A percentile compares a stretch with the other conserved stretches of the same genome.
These are phyloP conservation scores for Spilarctia lutea DNA, from an alignment of 2,888 invertebrate species.

Conservation along the genomic window DNA sequence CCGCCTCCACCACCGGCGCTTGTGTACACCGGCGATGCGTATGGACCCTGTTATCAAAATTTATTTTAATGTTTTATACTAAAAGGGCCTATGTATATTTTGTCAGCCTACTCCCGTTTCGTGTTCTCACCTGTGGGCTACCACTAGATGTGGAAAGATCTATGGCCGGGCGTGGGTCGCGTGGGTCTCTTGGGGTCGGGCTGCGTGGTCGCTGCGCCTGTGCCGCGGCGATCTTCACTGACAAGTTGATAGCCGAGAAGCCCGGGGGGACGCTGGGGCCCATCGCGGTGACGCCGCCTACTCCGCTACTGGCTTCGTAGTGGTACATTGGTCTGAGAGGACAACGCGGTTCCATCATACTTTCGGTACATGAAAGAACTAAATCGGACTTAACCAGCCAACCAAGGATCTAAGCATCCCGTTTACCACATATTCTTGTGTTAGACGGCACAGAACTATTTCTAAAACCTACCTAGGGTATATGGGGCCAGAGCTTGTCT, in stretches of 20 bases:
- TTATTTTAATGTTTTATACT: conserved; percentile 50
- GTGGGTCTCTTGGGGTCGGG: conserved; percentile 92
- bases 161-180: conserved; percentile 93
- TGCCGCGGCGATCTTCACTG: conserved; percentile 93
- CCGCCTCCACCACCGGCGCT: conserved; percentile 91
- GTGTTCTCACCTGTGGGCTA: conserved; percentile 93
- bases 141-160: conserved; percentile 95
- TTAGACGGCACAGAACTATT: conserved; percentile 27
- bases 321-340: conserved; percentile 92
- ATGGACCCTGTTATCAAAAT: conserved; percentile 89
- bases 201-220: conserved; percentile 90
- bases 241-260: conserved; percentile 93
- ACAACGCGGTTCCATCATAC: conserved; percentile 39
- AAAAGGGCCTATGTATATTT: conserved; percentile 42
- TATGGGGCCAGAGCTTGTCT: conserved; percentile 89
- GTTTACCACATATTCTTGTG: conserved; percentile 78
- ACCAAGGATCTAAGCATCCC: conserved; percentile 61
- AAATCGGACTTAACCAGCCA: conserved; percentile 17
- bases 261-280: conserved; percentile 91
- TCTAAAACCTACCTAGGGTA: conserved; percentile 88
- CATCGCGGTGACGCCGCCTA: conserved; percentile 88
- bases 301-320: conserved; percentile 88
- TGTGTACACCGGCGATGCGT: conserved; percentile 92
- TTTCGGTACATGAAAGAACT: conserved; percentile 19
- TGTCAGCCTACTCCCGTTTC: conserved; percentile 49